phyloP scores from a whole-genome alignment of 1,140 invertebrate species.

The Drosophila trapezifrons region DNA sequence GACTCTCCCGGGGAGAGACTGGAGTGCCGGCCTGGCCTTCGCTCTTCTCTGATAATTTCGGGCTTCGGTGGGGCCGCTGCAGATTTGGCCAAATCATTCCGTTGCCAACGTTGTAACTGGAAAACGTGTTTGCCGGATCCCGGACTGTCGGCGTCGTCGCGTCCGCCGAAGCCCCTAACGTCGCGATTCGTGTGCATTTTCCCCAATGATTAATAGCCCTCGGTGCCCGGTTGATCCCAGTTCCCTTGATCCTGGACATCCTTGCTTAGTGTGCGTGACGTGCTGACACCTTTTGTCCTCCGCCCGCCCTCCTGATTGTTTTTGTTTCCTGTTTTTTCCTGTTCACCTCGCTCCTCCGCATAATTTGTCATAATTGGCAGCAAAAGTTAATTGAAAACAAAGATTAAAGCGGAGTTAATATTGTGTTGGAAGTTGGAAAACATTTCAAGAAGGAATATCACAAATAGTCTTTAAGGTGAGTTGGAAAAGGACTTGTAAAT shows the following conservation, averaged over 20 bases:
- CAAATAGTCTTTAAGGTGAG: constrained; percentile 5
- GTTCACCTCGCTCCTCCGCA: neutral
- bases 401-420: constrained; percentile 4
- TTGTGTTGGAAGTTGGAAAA: constrained; percentile 6
- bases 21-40: constrained; percentile 16
- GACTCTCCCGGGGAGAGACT: constrained; percentile 15
- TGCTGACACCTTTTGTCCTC: constrained; percentile 11
- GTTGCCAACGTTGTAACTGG: constrained; percentile 70
- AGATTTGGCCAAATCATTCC: constrained; percentile 76
- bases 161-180: neutral
- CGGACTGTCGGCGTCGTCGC: constrained; percentile 41
- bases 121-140: constrained; percentile 68
- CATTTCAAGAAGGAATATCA: constrained; percentile 22
- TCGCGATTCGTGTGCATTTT: constrained; percentile 21
- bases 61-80: constrained; percentile 54
- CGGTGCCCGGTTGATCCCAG: neutral
- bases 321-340: constrained; percentile 33
- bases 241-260: neutral
- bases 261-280: constrained; percentile 5
- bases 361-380: constrained; percentile 17
- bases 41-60: constrained; percentile 43
- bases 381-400: constrained; percentile 20
- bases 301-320: no score
- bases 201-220: constrained; percentile 18
- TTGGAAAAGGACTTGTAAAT: neutral